Evolutionary conservation across 2,113 vertebrate species (phyloP), one percentile per base, ranked within the genome.

Genomic region (Ammodytes dubius): DNA sequence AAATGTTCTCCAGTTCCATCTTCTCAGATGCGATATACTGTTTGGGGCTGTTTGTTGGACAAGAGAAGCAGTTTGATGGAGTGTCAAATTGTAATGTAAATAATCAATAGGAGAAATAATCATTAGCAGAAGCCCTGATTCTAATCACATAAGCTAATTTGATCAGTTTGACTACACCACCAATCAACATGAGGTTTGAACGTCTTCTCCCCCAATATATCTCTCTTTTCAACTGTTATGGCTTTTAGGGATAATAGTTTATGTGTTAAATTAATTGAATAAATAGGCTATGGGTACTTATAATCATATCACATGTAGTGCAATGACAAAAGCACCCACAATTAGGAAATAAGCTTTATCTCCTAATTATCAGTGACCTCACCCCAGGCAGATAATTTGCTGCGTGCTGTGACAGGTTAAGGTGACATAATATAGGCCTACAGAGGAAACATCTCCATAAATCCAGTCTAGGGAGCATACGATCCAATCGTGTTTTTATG

Each of bases 391-490:
- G 27, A 45, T 40, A 15, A 7, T 56, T 17, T 47, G 54, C 49
- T 43, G 9, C 60, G 56, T 77, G 72, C 58, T 64, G 11, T 67
- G 40, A 77, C 60, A 79, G 60, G 54, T 71, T 63, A 46, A 79
- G 40, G 60, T 71, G 79, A 77, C 50, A 71, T 59, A 0, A 75
- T 71, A 50, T 7, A 47, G 27, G 27, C 27, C 27, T 27, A 74
- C 66, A 50, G 27, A 54, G 50, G 67, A 64, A 67, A 70, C 8
- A n/a, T 53, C 11, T 68, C 58, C 50, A 75, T 82, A 82, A 87
- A 87, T 73, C 70, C 68, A 77, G 53, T 3, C 27, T 27, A 7
- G 37, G 45, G 27, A 27, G 27, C 27, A 27, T 27, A 50, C n/a
- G 64, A 39, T 69, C n/a, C 57, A 72, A 10, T 81, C 74, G 66